Conservation (phyloP, 2,113 vertebrate genomes). For the Syrmaticus mikado region DNA sequence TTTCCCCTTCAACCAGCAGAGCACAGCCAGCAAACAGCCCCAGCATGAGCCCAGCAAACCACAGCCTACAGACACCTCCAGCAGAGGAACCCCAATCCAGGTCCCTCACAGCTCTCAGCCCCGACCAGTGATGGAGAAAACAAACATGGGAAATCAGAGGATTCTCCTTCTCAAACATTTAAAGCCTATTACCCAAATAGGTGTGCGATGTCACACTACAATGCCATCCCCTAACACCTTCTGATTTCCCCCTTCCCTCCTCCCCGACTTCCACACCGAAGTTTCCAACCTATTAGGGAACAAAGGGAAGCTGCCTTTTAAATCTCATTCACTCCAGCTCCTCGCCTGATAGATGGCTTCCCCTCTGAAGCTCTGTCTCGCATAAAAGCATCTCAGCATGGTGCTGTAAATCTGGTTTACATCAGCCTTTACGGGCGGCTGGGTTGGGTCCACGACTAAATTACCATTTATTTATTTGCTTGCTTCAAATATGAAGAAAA, state of each 20-base stretch:
- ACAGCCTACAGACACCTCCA: not conserved
- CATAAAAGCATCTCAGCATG: constrained; percentile 75
- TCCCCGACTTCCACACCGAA: constrained; percentile 65
- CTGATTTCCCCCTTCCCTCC: constrained; percentile 56
- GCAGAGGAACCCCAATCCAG: not conserved
- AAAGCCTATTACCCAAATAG: constrained; percentile 77
- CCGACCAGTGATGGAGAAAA: not conserved
- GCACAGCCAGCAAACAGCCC: not conserved
- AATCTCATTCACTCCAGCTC: constrained; percentile 71
- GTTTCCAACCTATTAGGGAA: constrained; percentile 77
- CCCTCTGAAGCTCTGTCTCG: constrained; percentile 72
- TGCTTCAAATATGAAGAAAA: not conserved
- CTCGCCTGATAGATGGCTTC: constrained; percentile 74
- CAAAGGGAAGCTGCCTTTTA: constrained; percentile 79
- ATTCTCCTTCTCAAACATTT: constrained; percentile 74
- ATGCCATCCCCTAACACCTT: constrained; percentile 71
- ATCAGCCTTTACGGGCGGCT: constrained; percentile 74
- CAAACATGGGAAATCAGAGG: constrained; percentile 59
- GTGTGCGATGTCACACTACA: constrained; percentile 49
- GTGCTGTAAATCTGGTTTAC: constrained; percentile 78
- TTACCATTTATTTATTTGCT: constrained; percentile 66
- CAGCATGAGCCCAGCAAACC: not conserved
- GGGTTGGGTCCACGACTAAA: constrained; percentile 63
- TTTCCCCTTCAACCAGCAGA: not conserved
- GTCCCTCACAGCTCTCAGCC: constrained; percentile 17